Evolutionary conservation across 2,797 vertebrate genomes (phyloP).

Genomic region (Microctenopoma steveboyesi): DNA sequence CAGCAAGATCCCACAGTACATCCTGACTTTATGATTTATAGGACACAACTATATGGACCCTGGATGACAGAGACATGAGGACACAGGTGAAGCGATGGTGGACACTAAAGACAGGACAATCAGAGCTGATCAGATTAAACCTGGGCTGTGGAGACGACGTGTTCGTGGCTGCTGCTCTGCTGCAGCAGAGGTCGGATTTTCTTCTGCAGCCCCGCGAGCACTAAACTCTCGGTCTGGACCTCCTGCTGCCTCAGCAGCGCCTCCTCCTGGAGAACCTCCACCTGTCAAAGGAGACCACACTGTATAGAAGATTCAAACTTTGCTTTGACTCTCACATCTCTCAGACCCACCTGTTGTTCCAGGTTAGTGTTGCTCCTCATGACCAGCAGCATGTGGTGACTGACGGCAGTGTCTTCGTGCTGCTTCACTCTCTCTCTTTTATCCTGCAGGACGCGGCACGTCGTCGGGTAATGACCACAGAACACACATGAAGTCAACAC

Average conservation of each 20-base stretch:
- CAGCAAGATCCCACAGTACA: too few species aligned
- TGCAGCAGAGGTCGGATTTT: conserved; percentile 83
- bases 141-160: conserved; percentile 83
- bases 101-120: not conserved
- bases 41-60: too few species aligned
- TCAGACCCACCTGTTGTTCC: conserved; percentile 84
- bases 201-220: conserved; percentile 85
- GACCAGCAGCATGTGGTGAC: conserved; percentile 88
- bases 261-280: conserved; percentile 86
- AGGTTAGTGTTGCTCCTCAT: conserved; percentile 86
- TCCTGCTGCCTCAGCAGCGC: conserved; percentile 85
- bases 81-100: too few species aligned
- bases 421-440: conserved; percentile 84
- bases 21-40: too few species aligned
- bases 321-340: not conserved
- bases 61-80: too few species aligned
- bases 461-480: not conserved
- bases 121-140: conserved; percentile 55
- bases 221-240: conserved; percentile 83
- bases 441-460: conserved; percentile 50
- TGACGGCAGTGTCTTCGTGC: conserved; percentile 86
- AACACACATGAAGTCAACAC: not conserved
- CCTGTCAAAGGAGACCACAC: conserved; percentile 68
- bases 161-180: conserved; percentile 81
- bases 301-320: too few species aligned